phyloP scores from a whole-genome alignment of 2,113 vertebrate species.

The Tor tambroides region DNA sequence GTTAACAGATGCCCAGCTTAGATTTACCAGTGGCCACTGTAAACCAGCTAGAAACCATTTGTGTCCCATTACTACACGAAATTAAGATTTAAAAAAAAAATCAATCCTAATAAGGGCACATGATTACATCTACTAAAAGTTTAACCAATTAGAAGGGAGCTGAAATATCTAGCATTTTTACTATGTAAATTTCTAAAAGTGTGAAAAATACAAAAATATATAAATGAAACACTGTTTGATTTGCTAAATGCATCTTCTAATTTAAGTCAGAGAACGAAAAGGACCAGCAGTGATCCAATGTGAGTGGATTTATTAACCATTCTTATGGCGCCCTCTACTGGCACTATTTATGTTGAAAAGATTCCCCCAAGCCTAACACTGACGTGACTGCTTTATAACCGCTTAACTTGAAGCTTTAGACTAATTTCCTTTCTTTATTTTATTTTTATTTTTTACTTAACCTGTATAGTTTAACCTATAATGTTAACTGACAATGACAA shows the following conservation, averaged over 20 bases:
- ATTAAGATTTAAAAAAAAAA: no score
- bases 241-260: neutral
- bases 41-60: neutral
- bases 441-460: no score
- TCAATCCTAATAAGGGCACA: neutral
- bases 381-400: no score
- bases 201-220: neutral
- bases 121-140: neutral
- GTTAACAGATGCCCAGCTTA: neutral
- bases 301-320: neutral
- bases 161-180: neutral
- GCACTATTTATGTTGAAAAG: neutral
- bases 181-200: neutral
- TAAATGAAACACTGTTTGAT: neutral
- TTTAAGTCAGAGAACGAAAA: neutral
- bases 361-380: neutral
- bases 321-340: conserved; percentile 41
- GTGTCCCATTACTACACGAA: no score
- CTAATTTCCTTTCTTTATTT: neutral
- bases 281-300: neutral
- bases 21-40: neutral
- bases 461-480: neutral
- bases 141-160: neutral
- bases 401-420: neutral
- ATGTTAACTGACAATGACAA: neutral